Base-by-base conservation (phyloP, 2,797 vertebrate species). In the Valencia hispanica region DNA sequence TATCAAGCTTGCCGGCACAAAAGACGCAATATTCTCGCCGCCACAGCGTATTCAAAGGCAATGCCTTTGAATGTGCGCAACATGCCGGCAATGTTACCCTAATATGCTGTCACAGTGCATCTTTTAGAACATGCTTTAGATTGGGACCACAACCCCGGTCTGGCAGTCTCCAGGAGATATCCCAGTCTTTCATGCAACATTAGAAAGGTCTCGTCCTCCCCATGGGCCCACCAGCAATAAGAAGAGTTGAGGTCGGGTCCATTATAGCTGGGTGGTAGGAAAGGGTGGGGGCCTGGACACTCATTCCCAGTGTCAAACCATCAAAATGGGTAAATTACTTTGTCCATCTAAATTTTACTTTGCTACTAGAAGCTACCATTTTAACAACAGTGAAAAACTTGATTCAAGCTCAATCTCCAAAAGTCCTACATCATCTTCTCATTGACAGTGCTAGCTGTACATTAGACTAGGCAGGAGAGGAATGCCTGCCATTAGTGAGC, bases 401-500 rank as follows among this genome's bases (percentile, higher is more conserved):
- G 22, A 74, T 36, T 80, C 48, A 20, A 70, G 50, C 27, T 43
- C 66, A 68, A 79, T 83, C 74, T 84, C 4, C n/a, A 75, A 68
- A 74, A 57, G 68, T 22, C n/a, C 75, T n/a, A 27, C 36, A 83
- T 87, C 45, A 79, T 79, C 81, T 39, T 72, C 79, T 79, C 78
- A 81, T 86, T 90, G 75, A 86, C 77, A 69, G 17, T 61, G 0
- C 79, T 83, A 88, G 73, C 61, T 74, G 14, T 45, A 15, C 39
- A 27, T 53, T 50, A 82, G 87, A 85, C 89, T 74, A 85, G 72
- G 73, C 65, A 32, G 69, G 25, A 78, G 83, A 79, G 70, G 83
- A 82, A 87, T 88, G 83, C 78, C 80, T 77, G 70, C 85, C 69
- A 69, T 74, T 66, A 77, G 73, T n/a, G 73, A 84, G 77, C 72